Evolutionary conservation across 2,113 vertebrate species (phyloP).

Genomic region (Erpornis zantholeuca): DNA sequence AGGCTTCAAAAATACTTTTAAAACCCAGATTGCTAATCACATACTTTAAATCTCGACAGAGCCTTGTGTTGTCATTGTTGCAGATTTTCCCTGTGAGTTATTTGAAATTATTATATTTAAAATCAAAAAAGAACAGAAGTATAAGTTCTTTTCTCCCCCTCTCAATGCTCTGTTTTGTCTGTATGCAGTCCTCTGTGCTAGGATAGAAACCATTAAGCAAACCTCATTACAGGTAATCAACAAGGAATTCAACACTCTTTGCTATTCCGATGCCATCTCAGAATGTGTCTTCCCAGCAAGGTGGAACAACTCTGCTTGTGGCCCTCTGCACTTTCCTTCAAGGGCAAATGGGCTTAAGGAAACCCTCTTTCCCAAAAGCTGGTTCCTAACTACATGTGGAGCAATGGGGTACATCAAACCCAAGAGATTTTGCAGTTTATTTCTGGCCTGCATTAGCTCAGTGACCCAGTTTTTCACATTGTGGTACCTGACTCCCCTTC

Average conservation of each 20-base stretch:
- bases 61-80: neutral
- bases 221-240: neutral
- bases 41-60: neutral
- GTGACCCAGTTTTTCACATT: neutral
- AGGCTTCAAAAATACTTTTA: slow-evolving; percentile 38
- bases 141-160: neutral
- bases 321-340: neutral
- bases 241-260: neutral
- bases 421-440: neutral
- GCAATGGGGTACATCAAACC: neutral
- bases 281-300: neutral
- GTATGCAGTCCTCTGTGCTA: neutral
- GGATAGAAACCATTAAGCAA: neutral
- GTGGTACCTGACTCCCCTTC: neutral
- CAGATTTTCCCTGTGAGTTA: neutral
- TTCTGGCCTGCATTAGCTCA: neutral
- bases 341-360: neutral
- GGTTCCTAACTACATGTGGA: neutral
- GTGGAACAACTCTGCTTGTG: neutral
- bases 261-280: neutral
- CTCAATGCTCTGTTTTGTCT: neutral
- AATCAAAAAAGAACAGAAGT: neutral
- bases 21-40: neutral
- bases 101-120: neutral
- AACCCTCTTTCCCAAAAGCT: neutral